phyloP scores from a whole-genome alignment of 2,888 invertebrate genomes.

The Scrobipalpa atriplicella region DNA sequence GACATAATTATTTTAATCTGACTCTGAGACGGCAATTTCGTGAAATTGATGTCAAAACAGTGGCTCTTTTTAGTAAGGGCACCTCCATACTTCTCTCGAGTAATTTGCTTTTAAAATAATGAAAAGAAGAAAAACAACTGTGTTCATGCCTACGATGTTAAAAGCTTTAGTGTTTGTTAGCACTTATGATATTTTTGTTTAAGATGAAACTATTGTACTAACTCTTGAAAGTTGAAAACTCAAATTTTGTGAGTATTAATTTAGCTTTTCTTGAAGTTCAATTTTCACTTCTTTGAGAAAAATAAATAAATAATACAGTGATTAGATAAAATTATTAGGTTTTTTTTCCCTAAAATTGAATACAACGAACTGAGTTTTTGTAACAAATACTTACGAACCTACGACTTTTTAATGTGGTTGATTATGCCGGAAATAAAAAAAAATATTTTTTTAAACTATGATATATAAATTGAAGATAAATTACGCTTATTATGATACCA shows the following conservation, averaged over 20 bases:
- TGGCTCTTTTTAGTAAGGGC: conserved; percentile 45
- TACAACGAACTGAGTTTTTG: no score
- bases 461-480: no score
- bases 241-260: neutral
- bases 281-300: no score
- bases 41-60: conserved; percentile 67
- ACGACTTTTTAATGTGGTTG: no score
- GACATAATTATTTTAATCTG: conserved; percentile 76
- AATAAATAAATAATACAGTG: no score
- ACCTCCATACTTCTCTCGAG: conserved; percentile 30
- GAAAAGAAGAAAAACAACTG: conserved; percentile 9
- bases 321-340: no score
- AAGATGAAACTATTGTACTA: neutral
- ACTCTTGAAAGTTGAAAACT: neutral
- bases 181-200: neutral
- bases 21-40: conserved; percentile 66
- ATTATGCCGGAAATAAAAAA: no score
- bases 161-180: neutral
- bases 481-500: no score
- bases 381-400: no score
- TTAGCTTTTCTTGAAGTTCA: no score
- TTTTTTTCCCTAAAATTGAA: no score
- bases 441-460: no score
- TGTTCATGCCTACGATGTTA: neutral
- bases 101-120: conserved; percentile 17